Evolutionary conservation across 2,888 invertebrate species (phyloP), one percentile per base, ranked within the genome.

Genomic region (Tryphoninae sp.): DNA sequence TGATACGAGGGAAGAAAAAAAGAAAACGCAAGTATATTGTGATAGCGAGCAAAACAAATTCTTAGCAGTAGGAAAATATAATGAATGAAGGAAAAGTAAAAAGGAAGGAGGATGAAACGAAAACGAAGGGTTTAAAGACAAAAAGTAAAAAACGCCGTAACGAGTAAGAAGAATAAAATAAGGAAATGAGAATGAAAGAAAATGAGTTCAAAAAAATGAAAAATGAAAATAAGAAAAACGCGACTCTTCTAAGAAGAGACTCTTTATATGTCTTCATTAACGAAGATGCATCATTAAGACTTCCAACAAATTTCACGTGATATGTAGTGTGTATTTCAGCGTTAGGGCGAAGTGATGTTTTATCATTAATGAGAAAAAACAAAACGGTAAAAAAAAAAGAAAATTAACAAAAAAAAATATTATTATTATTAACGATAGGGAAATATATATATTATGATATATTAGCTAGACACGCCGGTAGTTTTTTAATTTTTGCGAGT

Each of bases 291-390:
- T 89, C 86, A 87, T 87, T 87, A 89, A 89, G 89, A 90, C 89
- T 90, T 87, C 85, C 89, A 88, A 89, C 83, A 89, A 87, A 89
- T 90, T 88, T 87, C 86, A 86, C 88, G 89, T 89, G 88, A 89
- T 89, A 89, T 86, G 83, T 85, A 85, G 87, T 85, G 83, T 83
- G 84, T 81, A 82, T 81, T 77, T 82, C 79, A 83, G 83, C 80
- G 53, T 72, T 82, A 79, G 78, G 33, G 82, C 78, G 53, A 84
- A 83, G 77, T 84, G 84, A 85, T 85, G 81, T 84, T 83, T 83
- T 81, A 83, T 84, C 79, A 81, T 78, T 78, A 74, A 73, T 65
- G 65, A 40, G 64, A 33, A 33, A 33, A 33, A 33, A 33, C 33
- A 33, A 33, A 33, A 33, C 33, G 6, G 33, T 33, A 33, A 33